These are phyloP conservation scores for Lipophrys pholis DNA, from an alignment of 2,113 vertebrate species.

Conservation along the genomic window DNA sequence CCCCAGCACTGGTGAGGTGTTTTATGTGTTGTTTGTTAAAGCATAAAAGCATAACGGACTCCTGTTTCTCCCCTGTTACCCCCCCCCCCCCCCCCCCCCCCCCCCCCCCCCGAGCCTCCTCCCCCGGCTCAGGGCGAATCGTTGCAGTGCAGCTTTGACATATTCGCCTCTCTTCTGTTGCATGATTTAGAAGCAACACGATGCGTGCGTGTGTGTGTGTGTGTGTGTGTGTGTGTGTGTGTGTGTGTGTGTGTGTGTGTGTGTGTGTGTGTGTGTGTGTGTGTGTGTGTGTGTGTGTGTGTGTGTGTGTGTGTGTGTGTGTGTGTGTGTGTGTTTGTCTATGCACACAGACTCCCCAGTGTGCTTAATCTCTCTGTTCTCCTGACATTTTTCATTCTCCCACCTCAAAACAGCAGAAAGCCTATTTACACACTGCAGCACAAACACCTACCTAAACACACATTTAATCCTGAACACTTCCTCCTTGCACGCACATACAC, in stretches of 20 bases:
- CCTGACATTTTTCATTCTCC: slow-evolving; percentile 52
- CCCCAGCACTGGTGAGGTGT: slow-evolving; percentile 28
- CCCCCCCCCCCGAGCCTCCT: slow-evolving; percentile 35
- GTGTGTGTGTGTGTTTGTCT: slow-evolving; percentile 8
- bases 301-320: too few relatives aligned
- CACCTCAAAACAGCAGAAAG: slow-evolving; percentile 32
- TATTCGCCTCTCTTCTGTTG: slow-evolving; percentile 59
- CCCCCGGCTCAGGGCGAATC: slow-evolving; percentile 29
- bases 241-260: neutral
- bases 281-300: too few relatives aligned
- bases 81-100: slow-evolving; percentile 21
- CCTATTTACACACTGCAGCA: slow-evolving; percentile 36
- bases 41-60: slow-evolving; percentile 31
- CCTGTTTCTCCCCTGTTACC: slow-evolving; percentile 30
- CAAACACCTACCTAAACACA: slow-evolving; percentile 45
- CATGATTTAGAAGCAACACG: slow-evolving; percentile 67
- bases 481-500: slow-evolving; percentile 3
- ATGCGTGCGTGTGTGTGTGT: slow-evolving; percentile 9
- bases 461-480: slow-evolving; percentile 37
- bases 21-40: slow-evolving; percentile 74
- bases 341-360: slow-evolving; percentile 45
- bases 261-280: slow-evolving; percentile 2
- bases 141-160: slow-evolving; percentile 57
- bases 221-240: neutral
- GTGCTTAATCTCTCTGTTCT: slow-evolving; percentile 48